phyloP scores from a whole-genome alignment of 2,113 vertebrate species.

The Hydrochoerus hydrochaeris region DNA sequence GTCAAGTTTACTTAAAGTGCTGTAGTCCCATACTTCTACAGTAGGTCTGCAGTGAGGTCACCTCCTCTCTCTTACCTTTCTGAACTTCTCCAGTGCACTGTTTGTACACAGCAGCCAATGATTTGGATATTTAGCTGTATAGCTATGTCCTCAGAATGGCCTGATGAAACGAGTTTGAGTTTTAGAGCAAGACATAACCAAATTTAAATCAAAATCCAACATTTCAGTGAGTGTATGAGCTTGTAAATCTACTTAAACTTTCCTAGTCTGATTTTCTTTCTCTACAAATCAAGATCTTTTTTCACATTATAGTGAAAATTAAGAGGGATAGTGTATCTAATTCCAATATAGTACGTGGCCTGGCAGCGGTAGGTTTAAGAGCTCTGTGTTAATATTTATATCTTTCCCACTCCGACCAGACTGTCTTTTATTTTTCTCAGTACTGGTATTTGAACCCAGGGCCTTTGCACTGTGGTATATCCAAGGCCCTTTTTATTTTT shows the following conservation, averaged over 20 bases:
- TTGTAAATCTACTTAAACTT: not conserved
- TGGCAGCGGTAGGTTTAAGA: not conserved
- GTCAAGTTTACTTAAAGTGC: not conserved
- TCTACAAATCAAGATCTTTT: not conserved
- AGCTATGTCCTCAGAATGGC: not conserved
- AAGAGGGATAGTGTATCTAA: not conserved
- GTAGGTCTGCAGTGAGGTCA: not conserved
- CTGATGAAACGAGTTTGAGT: not conserved
- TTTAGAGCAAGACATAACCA: not conserved
- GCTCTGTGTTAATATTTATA: not conserved
- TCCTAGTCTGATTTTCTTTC: constrained; percentile 23
- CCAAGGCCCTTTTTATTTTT: not conserved
- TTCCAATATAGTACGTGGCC: not conserved
- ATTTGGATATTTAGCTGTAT: not conserved
- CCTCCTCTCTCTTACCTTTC: too few species aligned
- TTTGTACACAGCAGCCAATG: not conserved
- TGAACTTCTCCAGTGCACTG: not conserved
- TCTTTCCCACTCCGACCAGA: not conserved
- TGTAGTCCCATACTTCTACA: not conserved
- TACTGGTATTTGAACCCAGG: not conserved
- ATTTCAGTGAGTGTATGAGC: not conserved
- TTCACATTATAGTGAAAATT: not conserved
- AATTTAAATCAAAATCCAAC: constrained; percentile 8
- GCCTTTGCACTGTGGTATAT: not conserved
- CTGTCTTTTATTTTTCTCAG: not conserved